Conservation (phyloP, 2,113 vertebrate genomes). For the Mormyrus lacerda region DNA sequence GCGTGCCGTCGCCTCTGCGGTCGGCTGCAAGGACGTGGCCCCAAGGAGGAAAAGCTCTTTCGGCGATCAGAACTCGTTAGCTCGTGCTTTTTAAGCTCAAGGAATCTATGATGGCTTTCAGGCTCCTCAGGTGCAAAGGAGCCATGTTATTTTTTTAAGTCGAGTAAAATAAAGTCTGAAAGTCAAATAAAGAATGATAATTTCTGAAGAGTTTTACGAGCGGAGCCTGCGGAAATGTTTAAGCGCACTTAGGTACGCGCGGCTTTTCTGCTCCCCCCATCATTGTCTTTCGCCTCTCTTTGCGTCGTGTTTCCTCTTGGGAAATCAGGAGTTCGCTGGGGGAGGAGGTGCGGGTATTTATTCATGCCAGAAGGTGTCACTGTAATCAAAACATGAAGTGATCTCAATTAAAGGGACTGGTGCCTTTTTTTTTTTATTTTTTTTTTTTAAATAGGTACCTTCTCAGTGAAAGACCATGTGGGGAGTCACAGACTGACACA, state of each 20-base stretch:
- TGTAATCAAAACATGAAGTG: neutral
- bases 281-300: neutral
- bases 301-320: neutral
- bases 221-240: neutral
- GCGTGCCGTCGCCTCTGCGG: neutral
- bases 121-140: neutral
- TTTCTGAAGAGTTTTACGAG: neutral
- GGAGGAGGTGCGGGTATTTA: neutral
- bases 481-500: neutral
- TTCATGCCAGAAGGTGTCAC: slow-evolving; percentile 10
- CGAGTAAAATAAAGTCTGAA: neutral
- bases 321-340: neutral
- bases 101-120: neutral
- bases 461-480: neutral
- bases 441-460: neutral
- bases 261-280: neutral
- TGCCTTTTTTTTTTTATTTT: neutral
- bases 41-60: neutral
- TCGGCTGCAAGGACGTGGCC: neutral
- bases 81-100: neutral
- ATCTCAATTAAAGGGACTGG: neutral
- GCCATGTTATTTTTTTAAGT: neutral
- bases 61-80: neutral
- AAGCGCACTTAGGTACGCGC: neutral
- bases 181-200: neutral